Evolutionary conservation across 2,888 invertebrate genomes (phyloP).

Genomic region (Microctonus hyperodae): DNA sequence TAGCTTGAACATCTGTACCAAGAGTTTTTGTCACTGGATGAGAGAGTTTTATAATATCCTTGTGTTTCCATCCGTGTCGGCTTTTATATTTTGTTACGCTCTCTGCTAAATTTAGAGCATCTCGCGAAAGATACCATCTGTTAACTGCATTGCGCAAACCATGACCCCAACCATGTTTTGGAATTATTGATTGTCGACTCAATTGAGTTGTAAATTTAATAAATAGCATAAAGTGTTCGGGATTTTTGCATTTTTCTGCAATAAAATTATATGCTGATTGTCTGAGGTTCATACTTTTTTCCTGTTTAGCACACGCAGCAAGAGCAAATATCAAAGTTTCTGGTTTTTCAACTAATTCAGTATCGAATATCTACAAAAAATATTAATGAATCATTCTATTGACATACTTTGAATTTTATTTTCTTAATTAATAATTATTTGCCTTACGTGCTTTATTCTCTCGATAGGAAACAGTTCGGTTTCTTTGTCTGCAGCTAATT

Average conservation of each 20-base stretch:
- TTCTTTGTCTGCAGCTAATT: conserved; percentile 49
- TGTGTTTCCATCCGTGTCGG: conserved; percentile 75
- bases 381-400: conserved; percentile 1
- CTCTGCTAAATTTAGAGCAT: conserved; percentile 70
- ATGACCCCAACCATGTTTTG: conserved; percentile 67
- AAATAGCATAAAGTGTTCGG: conserved; percentile 72
- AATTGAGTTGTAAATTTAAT: conserved; percentile 68
- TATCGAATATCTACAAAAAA: conserved; percentile 63
- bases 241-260: conserved; percentile 61
- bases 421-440: conserved; percentile 18
- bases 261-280: conserved; percentile 65
- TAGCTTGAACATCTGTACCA: conserved; percentile 44
- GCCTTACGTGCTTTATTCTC: conserved; percentile 52
- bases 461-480: conserved; percentile 48
- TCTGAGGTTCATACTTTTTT: conserved; percentile 62
- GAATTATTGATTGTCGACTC: conserved; percentile 50
- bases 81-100: conserved; percentile 71
- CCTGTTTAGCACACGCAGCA: conserved; percentile 67
- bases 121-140: conserved; percentile 72
- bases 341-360: conserved; percentile 66
- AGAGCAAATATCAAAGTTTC: conserved; percentile 72
- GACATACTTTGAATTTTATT: conserved; percentile 1
- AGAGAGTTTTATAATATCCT: conserved; percentile 73
- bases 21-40: conserved; percentile 64
- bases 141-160: conserved; percentile 71